Percentiles rank a stretch among this genome's conserved stretches.
Conservation (phyloP, 2,113 vertebrate species). For the Kryptolebias marmoratus region DNA sequence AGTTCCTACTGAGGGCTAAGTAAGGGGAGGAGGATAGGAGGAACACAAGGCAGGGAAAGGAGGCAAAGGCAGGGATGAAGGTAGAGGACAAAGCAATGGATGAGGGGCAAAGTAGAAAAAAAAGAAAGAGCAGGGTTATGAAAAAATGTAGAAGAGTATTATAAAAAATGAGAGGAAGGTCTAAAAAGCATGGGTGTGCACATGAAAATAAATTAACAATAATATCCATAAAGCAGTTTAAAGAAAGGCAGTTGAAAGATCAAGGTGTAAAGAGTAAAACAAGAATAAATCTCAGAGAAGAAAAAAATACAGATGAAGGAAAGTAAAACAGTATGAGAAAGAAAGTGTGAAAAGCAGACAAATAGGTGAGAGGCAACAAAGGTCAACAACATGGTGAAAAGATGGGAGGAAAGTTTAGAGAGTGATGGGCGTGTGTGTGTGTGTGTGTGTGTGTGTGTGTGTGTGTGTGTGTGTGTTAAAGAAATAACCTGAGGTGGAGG, state of each 20-base stretch:
- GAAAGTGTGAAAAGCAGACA: not conserved
- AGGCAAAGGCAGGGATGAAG: constrained; percentile 25
- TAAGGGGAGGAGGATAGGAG: constrained; percentile 25
- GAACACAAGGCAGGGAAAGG: constrained; percentile 43
- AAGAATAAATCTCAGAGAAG: not conserved
- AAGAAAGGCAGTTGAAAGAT: not conserved
- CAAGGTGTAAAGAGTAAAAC: not conserved
- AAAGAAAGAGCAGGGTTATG: not conserved
- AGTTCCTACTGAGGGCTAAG: constrained; percentile 24
- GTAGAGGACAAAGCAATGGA: constrained; percentile 35
- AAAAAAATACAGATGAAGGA: not conserved
- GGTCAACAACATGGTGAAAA: not conserved
- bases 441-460: not conserved
- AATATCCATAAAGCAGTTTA: not conserved
- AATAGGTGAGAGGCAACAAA: not conserved
- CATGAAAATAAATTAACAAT: not conserved
- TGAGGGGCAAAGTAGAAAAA: constrained; percentile 27
- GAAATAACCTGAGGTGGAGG: constrained; percentile 58
- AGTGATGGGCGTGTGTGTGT: constrained; percentile 11
- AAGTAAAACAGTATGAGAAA: not conserved
- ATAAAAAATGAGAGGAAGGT: not conserved
- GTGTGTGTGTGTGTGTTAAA: constrained; percentile 7
- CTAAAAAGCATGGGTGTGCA: not conserved
- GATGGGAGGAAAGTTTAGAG: constrained; percentile 17
- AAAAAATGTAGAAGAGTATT: not conserved